Evolutionary conservation across 2,888 invertebrate genomes (phyloP), one percentile per base, ranked within the genome.

Genomic region (Eupithecia vulgata): DNA sequence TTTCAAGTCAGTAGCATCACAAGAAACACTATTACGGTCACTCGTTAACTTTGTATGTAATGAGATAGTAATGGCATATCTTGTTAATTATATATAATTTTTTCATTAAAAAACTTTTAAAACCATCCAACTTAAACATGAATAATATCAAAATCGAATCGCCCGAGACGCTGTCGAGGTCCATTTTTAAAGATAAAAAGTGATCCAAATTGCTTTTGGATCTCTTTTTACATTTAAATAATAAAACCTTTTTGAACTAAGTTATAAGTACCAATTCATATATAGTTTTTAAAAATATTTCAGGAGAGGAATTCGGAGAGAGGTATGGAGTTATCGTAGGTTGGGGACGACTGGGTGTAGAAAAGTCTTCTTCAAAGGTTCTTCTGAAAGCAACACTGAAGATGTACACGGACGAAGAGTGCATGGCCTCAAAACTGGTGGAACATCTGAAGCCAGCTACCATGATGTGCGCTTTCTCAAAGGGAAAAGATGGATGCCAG

Each of bases 401-500:
- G 67, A 91, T 95, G 8, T 88, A 95, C 62, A 81, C 90, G 0
- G 91, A 91, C 66, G 81, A 86, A 4, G 88, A 88, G 15, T 95
- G 95, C 78, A 82, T 83, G 85, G 86, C 86, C 73, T 95, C 90
- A 40, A 89, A 90, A 81, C 83, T 91, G 65, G 84, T 88, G 71
- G 86, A 92, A 79, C 95, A 95, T 82, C 82, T 95, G 12, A 91
- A 93, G 45, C 88, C 93, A n/a, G 76, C 68, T 5, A 93, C 94
- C 5, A 95, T 95, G 95, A 89, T 95, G 94, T 97, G 97, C 85
- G 96, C 96, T 78, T 95, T 92, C 86, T 87, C 92, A 73, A 91
- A 95, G 87, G 89, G 95, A 76, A 95, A 94, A 69, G 96, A 96
- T 82, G 95, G 96, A 0, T 96, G 96, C 82, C 96, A 96, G 95